phyloP scores from a whole-genome alignment of 2,797 vertebrate genomes.

The Glyptemys insculpta region DNA sequence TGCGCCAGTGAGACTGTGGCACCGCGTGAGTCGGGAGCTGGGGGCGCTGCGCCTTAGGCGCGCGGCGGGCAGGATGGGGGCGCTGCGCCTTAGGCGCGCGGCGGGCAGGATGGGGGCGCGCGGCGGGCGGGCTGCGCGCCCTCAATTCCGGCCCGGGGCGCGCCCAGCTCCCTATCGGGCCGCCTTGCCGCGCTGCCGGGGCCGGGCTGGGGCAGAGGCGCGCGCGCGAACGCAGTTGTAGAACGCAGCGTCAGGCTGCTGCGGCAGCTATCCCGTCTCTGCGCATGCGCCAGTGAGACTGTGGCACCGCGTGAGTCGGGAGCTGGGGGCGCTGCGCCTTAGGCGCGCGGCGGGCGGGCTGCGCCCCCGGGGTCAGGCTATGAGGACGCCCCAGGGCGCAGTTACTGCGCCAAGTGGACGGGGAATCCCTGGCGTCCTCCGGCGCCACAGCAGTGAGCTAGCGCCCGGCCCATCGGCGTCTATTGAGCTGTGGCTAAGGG shows the following conservation, averaged over 20 bases:
- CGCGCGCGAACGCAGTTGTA: too few relatives aligned
- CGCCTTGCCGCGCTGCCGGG: not conserved
- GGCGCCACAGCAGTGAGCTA: too few relatives aligned
- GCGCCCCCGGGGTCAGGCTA: too few relatives aligned
- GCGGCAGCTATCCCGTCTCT: not conserved
- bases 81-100: too few relatives aligned
- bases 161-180: not conserved
- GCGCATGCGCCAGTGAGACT: not conserved
- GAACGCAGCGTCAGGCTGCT: not conserved
- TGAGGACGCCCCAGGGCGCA: too few relatives aligned
- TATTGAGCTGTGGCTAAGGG: too few relatives aligned
- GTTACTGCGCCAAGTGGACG: too few relatives aligned
- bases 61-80: not conserved
- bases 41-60: too few relatives aligned
- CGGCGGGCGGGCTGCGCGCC: not conserved
- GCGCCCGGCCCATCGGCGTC: too few relatives aligned
- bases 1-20: not conserved
- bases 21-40: not conserved
- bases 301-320: not conserved
- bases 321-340: too few relatives aligned
- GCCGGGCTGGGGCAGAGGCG: too few relatives aligned
- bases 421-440: too few relatives aligned
- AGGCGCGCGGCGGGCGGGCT: not conserved
- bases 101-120: not conserved
- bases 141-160: not conserved